Evolutionary conservation across 2,113 vertebrate genomes (phyloP).

Genomic region (Excalfactoria chinensis): DNA sequence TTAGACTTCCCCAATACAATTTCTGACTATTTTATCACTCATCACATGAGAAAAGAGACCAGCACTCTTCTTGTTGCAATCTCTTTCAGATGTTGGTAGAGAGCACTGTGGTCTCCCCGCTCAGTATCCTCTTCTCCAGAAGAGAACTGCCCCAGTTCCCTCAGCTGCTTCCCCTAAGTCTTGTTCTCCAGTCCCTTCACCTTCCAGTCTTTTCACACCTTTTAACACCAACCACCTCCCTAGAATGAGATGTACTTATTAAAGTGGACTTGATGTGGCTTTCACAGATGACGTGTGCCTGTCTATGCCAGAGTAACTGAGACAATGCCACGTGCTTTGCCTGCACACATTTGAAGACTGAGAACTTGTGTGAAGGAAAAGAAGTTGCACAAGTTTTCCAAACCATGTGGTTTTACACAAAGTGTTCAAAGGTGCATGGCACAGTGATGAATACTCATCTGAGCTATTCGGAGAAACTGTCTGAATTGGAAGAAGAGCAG

Average conservation of each 20-base stretch:
- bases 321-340: fast-evolving
- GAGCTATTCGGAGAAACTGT: neutral
- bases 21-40: neutral
- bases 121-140: neutral
- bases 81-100: neutral
- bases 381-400: neutral
- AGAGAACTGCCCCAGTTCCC: neutral
- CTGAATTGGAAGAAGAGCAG: neutral
- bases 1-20: neutral
- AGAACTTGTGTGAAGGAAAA: neutral
- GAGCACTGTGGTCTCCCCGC: neutral
- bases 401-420: neutral
- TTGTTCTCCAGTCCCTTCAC: neutral
- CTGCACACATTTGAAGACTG: neutral
- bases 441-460: neutral
- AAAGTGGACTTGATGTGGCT: neutral
- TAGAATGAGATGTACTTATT: neutral
- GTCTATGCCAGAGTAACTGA: neutral
- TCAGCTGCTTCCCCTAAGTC: neutral
- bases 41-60: neutral
- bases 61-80: neutral
- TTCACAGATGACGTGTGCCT: neutral
- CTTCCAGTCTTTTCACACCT: neutral
- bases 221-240: neutral
- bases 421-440: neutral